Evolutionary conservation across 2,797 vertebrate genomes (phyloP).

Genomic region (Pseudomugil gertrudae): DNA sequence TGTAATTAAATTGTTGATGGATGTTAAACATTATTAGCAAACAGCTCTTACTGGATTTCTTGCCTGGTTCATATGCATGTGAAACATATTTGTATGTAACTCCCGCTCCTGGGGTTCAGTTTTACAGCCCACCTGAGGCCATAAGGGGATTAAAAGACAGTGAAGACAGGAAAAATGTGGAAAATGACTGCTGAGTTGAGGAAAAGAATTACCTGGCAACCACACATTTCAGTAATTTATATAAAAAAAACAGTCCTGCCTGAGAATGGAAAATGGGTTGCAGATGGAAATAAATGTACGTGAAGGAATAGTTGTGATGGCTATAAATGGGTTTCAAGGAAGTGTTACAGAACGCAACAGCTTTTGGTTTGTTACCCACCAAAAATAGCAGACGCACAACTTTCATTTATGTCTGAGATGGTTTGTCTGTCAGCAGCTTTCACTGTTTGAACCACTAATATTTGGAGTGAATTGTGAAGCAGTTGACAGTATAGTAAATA

Average conservation of each 20-base stretch:
- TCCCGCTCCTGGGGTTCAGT: conserved; percentile 21
- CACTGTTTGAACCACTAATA: conserved; percentile 30
- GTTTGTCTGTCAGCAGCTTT: conserved; percentile 24
- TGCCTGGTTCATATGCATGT: neutral
- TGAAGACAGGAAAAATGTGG: conserved; percentile 39
- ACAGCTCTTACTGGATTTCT: neutral
- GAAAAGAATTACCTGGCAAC: conserved; percentile 31
- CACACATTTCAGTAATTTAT: conserved; percentile 9
- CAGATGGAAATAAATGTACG: conserved; percentile 42
- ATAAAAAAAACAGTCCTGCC: conserved; percentile 22
- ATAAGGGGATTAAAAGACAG: conserved; percentile 24
- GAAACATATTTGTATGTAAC: conserved; percentile 12
- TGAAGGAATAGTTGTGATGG: conserved; percentile 7
- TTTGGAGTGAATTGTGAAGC: conserved; percentile 3
- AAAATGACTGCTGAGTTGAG: conserved; percentile 26
- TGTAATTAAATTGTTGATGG: conserved; percentile 31
- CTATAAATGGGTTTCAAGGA: conserved; percentile 8
- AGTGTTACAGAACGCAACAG: conserved; percentile 22
- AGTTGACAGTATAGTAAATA: neutral
- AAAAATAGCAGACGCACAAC: neutral
- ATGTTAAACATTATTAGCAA: conserved; percentile 10
- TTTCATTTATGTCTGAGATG: conserved; percentile 14
- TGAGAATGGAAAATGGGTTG: conserved; percentile 46
- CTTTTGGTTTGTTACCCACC: conserved; percentile 13
- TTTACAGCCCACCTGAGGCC: conserved; percentile 13